Conservation (phyloP, 1,140 invertebrate species). For the Schlechtendalia chinensis region DNA sequence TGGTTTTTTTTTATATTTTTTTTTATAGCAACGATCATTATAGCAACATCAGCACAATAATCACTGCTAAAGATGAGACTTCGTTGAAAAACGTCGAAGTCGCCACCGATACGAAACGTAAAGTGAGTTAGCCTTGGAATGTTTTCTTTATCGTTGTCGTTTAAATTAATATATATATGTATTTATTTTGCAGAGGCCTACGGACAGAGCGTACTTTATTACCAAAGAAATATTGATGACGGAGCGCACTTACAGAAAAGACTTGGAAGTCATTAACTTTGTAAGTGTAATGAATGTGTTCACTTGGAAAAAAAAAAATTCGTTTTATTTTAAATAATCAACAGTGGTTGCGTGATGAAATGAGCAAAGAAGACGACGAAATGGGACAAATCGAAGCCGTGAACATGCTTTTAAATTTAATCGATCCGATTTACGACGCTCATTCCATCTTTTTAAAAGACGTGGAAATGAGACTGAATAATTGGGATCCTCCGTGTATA, state of each 20-base stretch:
- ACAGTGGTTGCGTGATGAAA: constrained; percentile 71
- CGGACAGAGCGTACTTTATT: constrained; percentile 86
- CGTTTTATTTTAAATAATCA: neutral
- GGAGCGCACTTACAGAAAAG: constrained; percentile 91
- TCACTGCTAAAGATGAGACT: neutral
- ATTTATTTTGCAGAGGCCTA: constrained; percentile 62
- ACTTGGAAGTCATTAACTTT: constrained; percentile 85
- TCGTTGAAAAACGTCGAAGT: constrained; percentile 6
- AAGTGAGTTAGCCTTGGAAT: constrained; percentile 15
- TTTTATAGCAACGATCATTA: constrained; percentile 29
- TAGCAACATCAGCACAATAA: neutral
- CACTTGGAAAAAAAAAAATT: neutral
- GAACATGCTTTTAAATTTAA: constrained; percentile 60
- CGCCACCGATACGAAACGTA: constrained; percentile 44
- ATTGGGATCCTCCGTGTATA: constrained; percentile 64
- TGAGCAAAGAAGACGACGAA: constrained; percentile 63
- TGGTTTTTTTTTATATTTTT: neutral
- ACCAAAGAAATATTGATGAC: constrained; percentile 94
- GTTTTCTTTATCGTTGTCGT: neutral
- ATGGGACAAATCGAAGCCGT: constrained; percentile 59
- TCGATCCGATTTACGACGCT: constrained; percentile 68
- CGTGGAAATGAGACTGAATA: constrained; percentile 65
- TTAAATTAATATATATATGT: neutral
- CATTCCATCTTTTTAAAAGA: constrained; percentile 68
- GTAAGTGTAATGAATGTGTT: constrained; percentile 59